Evolutionary conservation across 2,797 vertebrate genomes (phyloP).

Genomic region (Alca torda): DNA sequence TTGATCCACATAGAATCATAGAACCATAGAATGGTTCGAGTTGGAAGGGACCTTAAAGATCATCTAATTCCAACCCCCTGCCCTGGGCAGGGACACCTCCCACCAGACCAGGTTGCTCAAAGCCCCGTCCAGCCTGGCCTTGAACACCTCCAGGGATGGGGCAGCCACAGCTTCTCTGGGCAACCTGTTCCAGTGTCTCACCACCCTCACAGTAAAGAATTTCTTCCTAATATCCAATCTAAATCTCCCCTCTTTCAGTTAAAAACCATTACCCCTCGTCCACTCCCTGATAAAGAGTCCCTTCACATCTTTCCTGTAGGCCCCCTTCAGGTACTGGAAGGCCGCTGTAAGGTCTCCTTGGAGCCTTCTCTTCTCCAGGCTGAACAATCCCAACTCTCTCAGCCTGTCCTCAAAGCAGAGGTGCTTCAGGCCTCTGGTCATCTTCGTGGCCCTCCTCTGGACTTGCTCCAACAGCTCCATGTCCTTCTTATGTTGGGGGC

Average conservation of each 20-base stretch:
- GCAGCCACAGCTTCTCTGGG: not conserved
- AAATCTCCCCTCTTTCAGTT: not conserved
- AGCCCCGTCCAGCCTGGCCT: not conserved
- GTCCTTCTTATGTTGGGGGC: not conserved
- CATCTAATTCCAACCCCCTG: not conserved
- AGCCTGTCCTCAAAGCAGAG: not conserved
- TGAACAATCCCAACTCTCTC: not conserved
- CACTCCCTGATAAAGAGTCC: not conserved
- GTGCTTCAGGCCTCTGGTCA: not conserved
- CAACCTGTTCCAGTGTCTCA: not conserved
- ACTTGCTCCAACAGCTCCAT: not conserved
- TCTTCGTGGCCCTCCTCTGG: not conserved
- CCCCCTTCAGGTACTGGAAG: not conserved
- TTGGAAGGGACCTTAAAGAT: not conserved
- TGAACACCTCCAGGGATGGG: not conserved
- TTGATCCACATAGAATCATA: not conserved
- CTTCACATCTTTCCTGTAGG: not conserved
- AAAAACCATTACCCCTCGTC: not conserved
- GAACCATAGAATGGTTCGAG: not conserved
- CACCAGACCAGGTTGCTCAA: not conserved
- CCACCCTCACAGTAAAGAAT: not conserved
- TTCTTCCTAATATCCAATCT: not conserved
- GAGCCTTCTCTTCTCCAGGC: not conserved
- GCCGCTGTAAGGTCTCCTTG: not conserved
- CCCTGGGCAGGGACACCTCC: not conserved